Evolutionary conservation across 2,113 vertebrate species (phyloP).

Genomic region (human): GRCh38 chr1:205435501-205436000

Average conservation of each 20-base stretch:
- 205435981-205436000: slow-evolving; percentile 78
- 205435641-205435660: not conserved
- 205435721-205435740: not conserved
- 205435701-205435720: not conserved
- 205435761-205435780: not conserved
- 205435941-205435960: slow-evolving; percentile 12
- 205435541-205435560: not conserved
- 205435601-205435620: not conserved
- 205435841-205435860: not conserved
- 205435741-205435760: not conserved
- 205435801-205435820: not conserved
- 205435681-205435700: not conserved
- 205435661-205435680: not conserved
- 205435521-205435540: not conserved
- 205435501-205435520: not conserved
- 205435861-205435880: not conserved
- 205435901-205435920: not conserved
- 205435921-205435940: not conserved
- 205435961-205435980: slow-evolving; percentile 67
- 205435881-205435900: not conserved
- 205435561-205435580: not conserved
- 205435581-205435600: slow-evolving; percentile 35
- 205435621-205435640: not conserved
- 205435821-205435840: not conserved
- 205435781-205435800: slow-evolving; percentile 41